phyloP scores from a whole-genome alignment of 2,113 vertebrate genomes.

The Bujurquina vittata region DNA sequence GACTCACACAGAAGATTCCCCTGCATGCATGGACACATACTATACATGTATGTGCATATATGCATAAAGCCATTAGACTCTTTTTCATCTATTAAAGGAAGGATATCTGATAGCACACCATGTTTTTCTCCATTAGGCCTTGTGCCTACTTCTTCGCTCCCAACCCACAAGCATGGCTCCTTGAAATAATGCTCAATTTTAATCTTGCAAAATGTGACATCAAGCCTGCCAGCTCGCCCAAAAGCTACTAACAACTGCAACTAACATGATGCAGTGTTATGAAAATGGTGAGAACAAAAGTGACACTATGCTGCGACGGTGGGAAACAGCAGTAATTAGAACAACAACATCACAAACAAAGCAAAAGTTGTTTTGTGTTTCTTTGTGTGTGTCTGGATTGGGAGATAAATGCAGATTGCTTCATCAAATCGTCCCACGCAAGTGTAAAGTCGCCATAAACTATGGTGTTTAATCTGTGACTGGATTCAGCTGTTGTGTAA shows the following conservation, averaged over 20 bases:
- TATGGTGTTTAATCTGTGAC: constrained; percentile 6
- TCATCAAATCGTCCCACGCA: constrained; percentile 17
- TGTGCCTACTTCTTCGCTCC: constrained; percentile 32
- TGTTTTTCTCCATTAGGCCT: constrained; percentile 58
- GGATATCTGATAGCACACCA: constrained; percentile 32
- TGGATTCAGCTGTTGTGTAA: neutral
- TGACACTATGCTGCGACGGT: neutral
- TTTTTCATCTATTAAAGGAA: constrained; percentile 22
- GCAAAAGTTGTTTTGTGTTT: neutral
- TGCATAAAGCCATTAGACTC: constrained; percentile 26
- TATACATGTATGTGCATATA: neutral
- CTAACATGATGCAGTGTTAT: constrained; percentile 32
- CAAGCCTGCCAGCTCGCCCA: constrained; percentile 27
- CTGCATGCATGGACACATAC: neutral
- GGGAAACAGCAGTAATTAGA: constrained; percentile 33
- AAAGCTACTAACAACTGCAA: constrained; percentile 35
- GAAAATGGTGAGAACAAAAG: constrained; percentile 5
- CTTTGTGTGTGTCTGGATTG: neutral
- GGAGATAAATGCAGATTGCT: constrained; percentile 44
- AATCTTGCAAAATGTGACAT: constrained; percentile 48
- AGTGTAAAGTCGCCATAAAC: constrained; percentile 32
- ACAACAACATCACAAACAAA: constrained; percentile 27
- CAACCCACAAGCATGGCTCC: constrained; percentile 28
- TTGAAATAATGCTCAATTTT: constrained; percentile 48
- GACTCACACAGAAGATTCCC: neutral